These are phyloP conservation scores for Altica lythri DNA, from an alignment of 2,888 invertebrate genomes.

Conservation along the genomic window DNA sequence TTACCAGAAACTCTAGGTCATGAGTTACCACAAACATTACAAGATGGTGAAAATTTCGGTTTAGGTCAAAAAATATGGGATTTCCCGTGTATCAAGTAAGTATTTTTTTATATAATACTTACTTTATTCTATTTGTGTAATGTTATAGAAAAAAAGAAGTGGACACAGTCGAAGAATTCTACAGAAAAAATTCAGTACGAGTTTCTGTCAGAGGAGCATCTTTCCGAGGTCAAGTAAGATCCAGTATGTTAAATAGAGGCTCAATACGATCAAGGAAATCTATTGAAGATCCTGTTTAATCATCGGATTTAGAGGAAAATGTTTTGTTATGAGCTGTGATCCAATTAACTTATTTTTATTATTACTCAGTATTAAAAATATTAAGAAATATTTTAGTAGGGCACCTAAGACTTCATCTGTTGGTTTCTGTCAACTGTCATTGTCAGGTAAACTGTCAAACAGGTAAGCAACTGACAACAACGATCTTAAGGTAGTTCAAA, in stretches of 20 bases:
- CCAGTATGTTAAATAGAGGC: constrained; percentile 62
- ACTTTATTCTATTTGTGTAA: background rate
- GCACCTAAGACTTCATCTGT: no score
- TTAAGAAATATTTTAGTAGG: no score
- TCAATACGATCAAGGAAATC: constrained; percentile 60
- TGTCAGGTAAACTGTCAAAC: no score
- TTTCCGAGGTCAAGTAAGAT: constrained; percentile 67
- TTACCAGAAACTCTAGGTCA: constrained; percentile 86
- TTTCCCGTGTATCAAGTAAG: constrained; percentile 74
- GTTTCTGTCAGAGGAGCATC: constrained; percentile 67
- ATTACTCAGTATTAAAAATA: no score
- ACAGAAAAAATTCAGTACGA: constrained; percentile 47
- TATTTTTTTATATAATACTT: constrained; percentile 3
- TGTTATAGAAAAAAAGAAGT: constrained; percentile 42
- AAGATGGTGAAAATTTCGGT: constrained; percentile 86
- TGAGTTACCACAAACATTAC: constrained; percentile 83
- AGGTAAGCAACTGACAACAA: no score
- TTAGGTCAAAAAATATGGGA: constrained; percentile 80
- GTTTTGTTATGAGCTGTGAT: no score
- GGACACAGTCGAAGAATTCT: constrained; percentile 39
- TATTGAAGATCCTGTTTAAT: constrained; percentile 44
- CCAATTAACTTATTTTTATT: no score
- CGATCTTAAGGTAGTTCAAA: no score
- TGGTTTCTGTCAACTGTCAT: no score
- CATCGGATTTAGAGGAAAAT: no score